Base-by-base conservation (phyloP, 2,797 vertebrate species). In the Coracias cyanogaster region DNA sequence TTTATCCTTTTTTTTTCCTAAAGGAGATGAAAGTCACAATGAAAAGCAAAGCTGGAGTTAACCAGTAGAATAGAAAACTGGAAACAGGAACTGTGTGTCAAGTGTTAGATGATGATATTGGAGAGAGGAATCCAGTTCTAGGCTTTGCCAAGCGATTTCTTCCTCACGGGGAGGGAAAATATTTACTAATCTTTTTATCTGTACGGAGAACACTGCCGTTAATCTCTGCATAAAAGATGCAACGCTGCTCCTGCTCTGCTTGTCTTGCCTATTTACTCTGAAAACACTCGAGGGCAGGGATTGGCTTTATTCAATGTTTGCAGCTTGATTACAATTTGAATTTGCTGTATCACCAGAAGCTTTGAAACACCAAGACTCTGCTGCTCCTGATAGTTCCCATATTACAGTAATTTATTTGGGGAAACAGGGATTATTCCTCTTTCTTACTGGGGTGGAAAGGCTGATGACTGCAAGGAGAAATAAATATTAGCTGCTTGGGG, bases 81-180 rank as follows among this genome's bases (percentile, higher is more conserved):
- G 33, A 29, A 71, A 29, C 41, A 45, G 29, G 57, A 10, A 28
- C 9, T 0, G 0, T 16, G 16, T 25, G 18, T 33, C 43, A 25
- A 1, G 11, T n/a, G 37, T 48, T 55, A 49, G 39, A 13, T n/a
- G 51, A 39, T 8, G 57, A 54, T 69, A 37, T 3, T 29, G 16
- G 16, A 81, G 39, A 45, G 24, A 70, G 7, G 9, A 85, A n/a
- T n/a, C 66, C 20, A 39, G 5, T 33, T 54, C 64, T 77, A 21
- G n/a, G 41, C 12, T 55, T 72, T 71, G 41, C 48, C 54, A 86
- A 35, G 35, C 0, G 0, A 45, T 57, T 77, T 18, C 10, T 71
- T 60, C 51, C 12, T 82, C 35, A 60, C 20, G 13, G 28, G 54
- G 70, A 37, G 21, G 41, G 24, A 49, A 71, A 55, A 71, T 15